Evolutionary conservation across 2,113 vertebrate genomes (phyloP), one percentile per base, ranked within the genome.

Genomic region (Chlamydotis undulata): DNA sequence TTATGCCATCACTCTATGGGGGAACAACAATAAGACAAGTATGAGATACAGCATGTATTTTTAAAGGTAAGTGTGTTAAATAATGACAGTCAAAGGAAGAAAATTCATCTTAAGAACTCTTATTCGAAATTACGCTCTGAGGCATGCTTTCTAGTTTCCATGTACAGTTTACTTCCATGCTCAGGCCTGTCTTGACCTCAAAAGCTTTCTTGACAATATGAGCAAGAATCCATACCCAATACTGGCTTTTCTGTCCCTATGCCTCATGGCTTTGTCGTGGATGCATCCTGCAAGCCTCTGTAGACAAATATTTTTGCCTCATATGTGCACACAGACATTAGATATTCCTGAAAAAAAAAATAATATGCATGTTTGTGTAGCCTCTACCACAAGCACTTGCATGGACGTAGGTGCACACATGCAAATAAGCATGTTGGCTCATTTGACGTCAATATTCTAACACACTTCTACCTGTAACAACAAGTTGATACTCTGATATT

Each of bases 361-460:
- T 12, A 35, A 26, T 6, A 17, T 3, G 2, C 19, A 23, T 14
- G 3, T 45, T 55, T 18, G 4, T 23, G 6, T 64, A 73, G 15
- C 21, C 22, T 52, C 33, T 63, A 29, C 13, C 9, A 56, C 28
- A 73, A 55, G 24, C 59, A 55, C 52, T 82, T 71, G 24, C 35
- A 22, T 5, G 4, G 31, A 53, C 10, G 8, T 6, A 63, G 17
- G 29, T 80, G 3, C 15, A 50, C 13, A n/a, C 6, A 9, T 4
- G 1, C 8, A 65, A 12, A 24, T 45, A 16, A 43, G 24, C 2
- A 0, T 6, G 7, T 47, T 3, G 2, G 7, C 26, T 86, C 33
- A 28, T 64, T 79, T 35, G 21, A 37, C 19, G 49, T 29, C 41
- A 63, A 2, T 53, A 67, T 78, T 90, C 47, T 52, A 63, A 69